Evolutionary conservation across 35 echinoderm and acorn worm species (phyloP).

Genomic region (Apostichopus japonicus): DNA sequence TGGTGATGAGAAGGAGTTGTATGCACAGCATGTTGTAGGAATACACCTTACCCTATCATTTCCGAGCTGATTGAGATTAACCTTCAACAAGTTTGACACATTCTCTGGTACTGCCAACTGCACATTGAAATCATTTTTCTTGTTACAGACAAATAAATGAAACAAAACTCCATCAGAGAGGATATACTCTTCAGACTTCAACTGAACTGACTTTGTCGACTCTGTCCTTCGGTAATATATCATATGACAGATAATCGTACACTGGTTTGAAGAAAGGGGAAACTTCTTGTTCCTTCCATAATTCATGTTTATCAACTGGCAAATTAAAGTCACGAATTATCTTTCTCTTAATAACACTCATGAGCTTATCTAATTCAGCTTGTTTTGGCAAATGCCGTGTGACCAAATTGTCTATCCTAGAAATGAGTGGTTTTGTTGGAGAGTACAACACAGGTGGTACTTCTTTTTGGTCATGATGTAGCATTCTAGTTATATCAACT

Average conservation of each 20-base stretch:
- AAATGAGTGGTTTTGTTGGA: conserved; percentile 47
- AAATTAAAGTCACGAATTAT: conserved; percentile 68
- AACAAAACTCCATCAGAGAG: conserved; percentile 59
- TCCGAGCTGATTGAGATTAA: conserved; percentile 32
- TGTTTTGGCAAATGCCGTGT: conserved; percentile 58
- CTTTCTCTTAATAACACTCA: conserved; percentile 41
- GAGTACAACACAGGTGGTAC: conserved; percentile 46
- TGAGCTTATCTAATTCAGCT: conserved; percentile 53
- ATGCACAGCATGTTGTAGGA: conserved; percentile 57
- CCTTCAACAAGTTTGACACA: conserved; percentile 48
- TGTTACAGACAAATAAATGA: conserved; percentile 28
- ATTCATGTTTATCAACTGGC: conserved; percentile 47
- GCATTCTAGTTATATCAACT: conserved; percentile 40
- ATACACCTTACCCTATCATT: conserved; percentile 43
- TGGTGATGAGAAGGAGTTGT: conserved; percentile 35
- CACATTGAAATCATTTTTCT: conserved; percentile 27
- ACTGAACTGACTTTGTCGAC: conserved; percentile 47
- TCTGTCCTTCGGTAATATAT: conserved; percentile 57
- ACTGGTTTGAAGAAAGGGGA: conserved; percentile 64
- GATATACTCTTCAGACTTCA: conserved; percentile 64
- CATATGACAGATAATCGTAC: conserved; percentile 65
- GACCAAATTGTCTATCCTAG: conserved; percentile 43
- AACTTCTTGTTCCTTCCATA: conserved; percentile 39
- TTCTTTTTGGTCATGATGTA: neutral
- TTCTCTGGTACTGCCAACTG: conserved; percentile 39